Conservation (phyloP, 2,888 invertebrate species). For the Pheosia tremula region DNA sequence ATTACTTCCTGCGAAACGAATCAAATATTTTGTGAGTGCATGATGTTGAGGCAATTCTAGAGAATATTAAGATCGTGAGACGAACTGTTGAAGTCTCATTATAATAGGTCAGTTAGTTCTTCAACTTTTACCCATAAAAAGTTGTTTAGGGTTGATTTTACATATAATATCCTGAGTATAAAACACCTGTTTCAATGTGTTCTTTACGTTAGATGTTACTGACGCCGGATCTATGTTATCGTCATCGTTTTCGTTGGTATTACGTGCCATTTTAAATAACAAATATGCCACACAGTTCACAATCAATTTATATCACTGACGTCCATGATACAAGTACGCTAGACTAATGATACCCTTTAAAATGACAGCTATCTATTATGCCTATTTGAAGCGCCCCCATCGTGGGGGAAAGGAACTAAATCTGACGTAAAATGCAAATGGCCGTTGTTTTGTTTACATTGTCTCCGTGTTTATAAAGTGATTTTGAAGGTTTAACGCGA, state of each 20-base stretch:
- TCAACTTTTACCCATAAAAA: background rate
- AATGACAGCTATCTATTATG: no score
- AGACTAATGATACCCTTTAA: no score
- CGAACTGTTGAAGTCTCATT: background rate
- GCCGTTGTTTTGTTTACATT: no score
- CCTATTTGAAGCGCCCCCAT: no score
- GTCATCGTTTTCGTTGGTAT: conserved; percentile 61
- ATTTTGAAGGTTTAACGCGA: no score
- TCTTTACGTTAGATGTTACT: conserved; percentile 63
- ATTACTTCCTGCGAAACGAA: conserved; percentile 71
- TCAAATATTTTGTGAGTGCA: background rate
- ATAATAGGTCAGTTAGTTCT: background rate
- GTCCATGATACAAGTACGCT: no score
- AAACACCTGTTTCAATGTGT: conserved; percentile 64
- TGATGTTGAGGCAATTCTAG: background rate
- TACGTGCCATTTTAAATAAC: conserved; percentile 56
- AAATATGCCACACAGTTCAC: conserved; percentile 4
- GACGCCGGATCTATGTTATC: conserved; percentile 67
- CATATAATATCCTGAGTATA: background rate
- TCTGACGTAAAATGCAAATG: no score
- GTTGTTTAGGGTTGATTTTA: background rate
- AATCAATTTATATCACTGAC: no score
- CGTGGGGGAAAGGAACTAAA: no score
- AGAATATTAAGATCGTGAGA: background rate
- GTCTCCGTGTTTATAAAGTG: no score